phyloP scores from a whole-genome alignment of 2,888 invertebrate genomes.

The Drosophila rubida region DNA sequence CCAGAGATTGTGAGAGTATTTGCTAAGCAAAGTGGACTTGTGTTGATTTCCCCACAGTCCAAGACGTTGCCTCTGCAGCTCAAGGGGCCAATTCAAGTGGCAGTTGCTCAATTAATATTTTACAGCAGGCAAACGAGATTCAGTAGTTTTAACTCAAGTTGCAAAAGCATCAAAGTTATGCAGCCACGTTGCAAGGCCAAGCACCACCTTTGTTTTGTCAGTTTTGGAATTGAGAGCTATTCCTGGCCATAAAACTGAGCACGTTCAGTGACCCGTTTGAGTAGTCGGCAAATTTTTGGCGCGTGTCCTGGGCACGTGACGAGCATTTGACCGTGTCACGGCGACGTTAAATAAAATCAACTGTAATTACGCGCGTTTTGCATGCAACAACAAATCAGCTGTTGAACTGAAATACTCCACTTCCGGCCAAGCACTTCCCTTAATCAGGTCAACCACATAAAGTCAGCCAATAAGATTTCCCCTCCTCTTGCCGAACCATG shows the following conservation, averaged over 20 bases:
- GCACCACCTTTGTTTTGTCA: too few species aligned
- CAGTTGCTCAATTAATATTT: constrained; percentile 20
- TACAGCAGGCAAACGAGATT: background rate
- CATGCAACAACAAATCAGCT: constrained; percentile 61
- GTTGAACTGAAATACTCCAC: constrained; percentile 24
- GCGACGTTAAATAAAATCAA: constrained; percentile 46
- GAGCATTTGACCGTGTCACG: constrained; percentile 37
- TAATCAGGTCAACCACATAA: constrained; percentile 55
- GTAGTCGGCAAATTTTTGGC: constrained; percentile 6
- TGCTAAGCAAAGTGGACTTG: background rate
- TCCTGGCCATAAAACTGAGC: background rate
- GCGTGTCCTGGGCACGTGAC: constrained; percentile 61
- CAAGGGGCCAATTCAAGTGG: constrained; percentile 10
- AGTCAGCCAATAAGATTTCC: constrained; percentile 33
- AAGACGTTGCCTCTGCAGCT: background rate
- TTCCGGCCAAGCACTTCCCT: constrained; percentile 10
- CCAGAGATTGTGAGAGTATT: background rate
- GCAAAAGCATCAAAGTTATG: too few species aligned
- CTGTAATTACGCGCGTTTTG: constrained; percentile 53
- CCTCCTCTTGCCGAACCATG: constrained; percentile 1
- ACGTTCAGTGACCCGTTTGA: constrained; percentile 12
- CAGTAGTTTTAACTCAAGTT: background rate
- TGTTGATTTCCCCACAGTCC: constrained; percentile 46
- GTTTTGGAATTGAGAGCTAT: background rate
- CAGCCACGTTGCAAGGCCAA: too few species aligned